Evolutionary conservation across 1,140 invertebrate species (phyloP).

Genomic region (Lucilia sericata): DNA sequence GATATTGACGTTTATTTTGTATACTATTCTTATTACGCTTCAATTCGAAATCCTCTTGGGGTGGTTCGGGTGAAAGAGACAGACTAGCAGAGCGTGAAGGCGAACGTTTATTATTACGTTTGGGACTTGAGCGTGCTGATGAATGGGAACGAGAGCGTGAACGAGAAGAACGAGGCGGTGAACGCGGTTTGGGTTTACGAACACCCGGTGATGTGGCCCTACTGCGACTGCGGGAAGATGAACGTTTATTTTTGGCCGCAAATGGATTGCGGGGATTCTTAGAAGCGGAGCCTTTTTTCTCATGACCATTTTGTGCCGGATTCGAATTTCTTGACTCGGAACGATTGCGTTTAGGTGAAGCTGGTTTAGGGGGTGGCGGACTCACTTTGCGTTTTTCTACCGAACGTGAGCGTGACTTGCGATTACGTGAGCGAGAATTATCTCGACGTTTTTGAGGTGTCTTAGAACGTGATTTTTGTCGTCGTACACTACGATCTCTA

Average conservation of each 20-base stretch:
- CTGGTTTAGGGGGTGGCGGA: conserved; percentile 31
- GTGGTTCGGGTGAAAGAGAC: conserved; percentile 67
- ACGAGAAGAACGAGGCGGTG: conserved; percentile 57
- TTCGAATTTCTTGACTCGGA: conserved; percentile 30
- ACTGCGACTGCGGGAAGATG: conserved; percentile 59
- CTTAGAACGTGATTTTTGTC: conserved; percentile 56
- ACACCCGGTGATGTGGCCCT: background rate
- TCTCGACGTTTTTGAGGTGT: conserved; percentile 49
- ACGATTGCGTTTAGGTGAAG: conserved; percentile 44
- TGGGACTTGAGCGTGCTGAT: conserved; percentile 48
- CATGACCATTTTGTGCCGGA: conserved; percentile 6
- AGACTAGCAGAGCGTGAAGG: conserved; percentile 57
- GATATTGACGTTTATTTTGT: conserved; percentile 86
- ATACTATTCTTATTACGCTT: conserved; percentile 82
- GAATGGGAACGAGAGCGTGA: conserved; percentile 48
- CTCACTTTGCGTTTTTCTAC: conserved; percentile 46
- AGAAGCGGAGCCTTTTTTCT: conserved; percentile 11
- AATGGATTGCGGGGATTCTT: conserved; percentile 40
- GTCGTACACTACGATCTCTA: conserved; percentile 50
- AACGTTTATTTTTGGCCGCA: conserved; percentile 56
- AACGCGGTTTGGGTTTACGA: conserved; percentile 47
- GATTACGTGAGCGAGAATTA: conserved; percentile 54
- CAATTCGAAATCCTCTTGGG: conserved; percentile 79
- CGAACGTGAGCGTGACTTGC: conserved; percentile 50
- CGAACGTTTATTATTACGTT: conserved; percentile 13